Evolutionary conservation across 2,797 vertebrate genomes (phyloP).

Genomic region (Hipposideros larvatus): DNA sequence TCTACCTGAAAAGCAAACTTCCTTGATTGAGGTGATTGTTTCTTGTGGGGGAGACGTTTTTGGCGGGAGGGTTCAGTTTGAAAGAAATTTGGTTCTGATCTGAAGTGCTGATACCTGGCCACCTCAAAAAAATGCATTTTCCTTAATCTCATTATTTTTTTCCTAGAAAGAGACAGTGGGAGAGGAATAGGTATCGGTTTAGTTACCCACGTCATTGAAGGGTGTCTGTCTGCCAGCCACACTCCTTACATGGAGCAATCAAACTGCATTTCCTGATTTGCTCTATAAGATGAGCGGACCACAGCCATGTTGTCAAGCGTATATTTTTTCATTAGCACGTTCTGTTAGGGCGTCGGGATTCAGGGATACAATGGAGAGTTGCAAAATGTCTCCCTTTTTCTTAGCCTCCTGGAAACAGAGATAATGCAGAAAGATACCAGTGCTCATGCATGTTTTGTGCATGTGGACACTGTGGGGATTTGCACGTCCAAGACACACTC

Average conservation of each 20-base stretch:
- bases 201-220: background rate
- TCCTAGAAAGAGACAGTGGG: background rate
- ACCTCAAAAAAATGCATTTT: background rate
- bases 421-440: background rate
- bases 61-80: background rate
- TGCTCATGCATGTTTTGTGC: background rate
- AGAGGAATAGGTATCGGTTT: background rate
- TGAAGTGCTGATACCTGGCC: background rate
- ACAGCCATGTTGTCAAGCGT: background rate
- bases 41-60: background rate
- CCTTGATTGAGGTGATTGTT: background rate
- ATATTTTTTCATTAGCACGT: conserved; percentile 9
- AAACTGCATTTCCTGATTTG: background rate
- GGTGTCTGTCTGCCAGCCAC: background rate
- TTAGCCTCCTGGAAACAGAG: background rate
- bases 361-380: background rate
- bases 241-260: background rate
- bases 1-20: background rate
- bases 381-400: background rate
- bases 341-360: conserved; percentile 1
- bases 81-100: background rate
- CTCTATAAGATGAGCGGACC: background rate
- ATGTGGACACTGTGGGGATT: background rate
- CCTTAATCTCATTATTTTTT: background rate
- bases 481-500: background rate